Evolutionary conservation across 2,888 invertebrate genomes (phyloP), one percentile per base, ranked within the genome.

Genomic region (Mayetiola destructor): DNA sequence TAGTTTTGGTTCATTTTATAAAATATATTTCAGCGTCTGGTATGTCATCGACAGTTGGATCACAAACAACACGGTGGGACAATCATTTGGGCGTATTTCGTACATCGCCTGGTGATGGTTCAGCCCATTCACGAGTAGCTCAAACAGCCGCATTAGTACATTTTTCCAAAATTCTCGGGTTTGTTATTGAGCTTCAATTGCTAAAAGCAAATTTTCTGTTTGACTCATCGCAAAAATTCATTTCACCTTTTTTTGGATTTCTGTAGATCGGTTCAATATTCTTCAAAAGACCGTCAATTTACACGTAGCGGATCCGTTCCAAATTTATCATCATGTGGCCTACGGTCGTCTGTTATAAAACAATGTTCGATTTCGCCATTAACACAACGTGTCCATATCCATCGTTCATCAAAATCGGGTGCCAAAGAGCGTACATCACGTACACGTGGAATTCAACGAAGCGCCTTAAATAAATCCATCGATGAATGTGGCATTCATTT

Each of bases 31-130:
- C 35, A 56, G 32, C 56, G 12, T 32, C 32, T 2, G 30, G 42
- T 5, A 48, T 48, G 48, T 48, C 53, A 2, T 3, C 32, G 18
- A 36, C 52, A 3, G 57, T 57, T 8, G 56, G 35, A 21, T 57
- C 56, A n/a, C 57, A 57, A 57, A 57, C 57, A 9, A 55, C 62
- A 68, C 78, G 68, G 64, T 78, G 83, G 68, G 79, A 83, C 64
- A 81, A 84, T 65, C 82, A 82, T 61, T 76, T 82, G 55, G 83
- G 82, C 42, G 76, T 83, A 16, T 83, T 82, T 68, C 77, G 80
- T 12, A 77, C 82, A 48, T 81, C 81, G 30, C 76, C 76, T 1
- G 68, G 66, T 12, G 69, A 70, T 56, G 65, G 66, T 62, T 71
- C 65, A 59, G 23, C 48, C 20, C 60, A 77, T 66, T 73, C 75